Conservation (phyloP, 2,888 invertebrate species). For the Odontocolon sp. region DNA sequence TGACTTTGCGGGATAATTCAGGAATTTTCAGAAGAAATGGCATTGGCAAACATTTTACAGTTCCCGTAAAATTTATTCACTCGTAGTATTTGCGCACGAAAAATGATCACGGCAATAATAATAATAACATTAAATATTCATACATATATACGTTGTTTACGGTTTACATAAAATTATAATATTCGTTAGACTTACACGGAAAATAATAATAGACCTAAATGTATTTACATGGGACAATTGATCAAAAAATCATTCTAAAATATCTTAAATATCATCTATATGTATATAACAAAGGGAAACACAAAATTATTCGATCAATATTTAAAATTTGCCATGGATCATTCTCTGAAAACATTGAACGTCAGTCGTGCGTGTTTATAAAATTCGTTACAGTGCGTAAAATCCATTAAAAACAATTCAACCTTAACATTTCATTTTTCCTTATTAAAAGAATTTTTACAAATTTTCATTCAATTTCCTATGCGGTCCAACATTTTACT, state of each 20-base stretch:
- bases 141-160: slow-evolving; percentile 26
- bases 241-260: slow-evolving; percentile 26
- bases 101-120: slow-evolving; percentile 40
- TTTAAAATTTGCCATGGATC: background rate
- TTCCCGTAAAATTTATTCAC: slow-evolving; percentile 51
- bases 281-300: background rate
- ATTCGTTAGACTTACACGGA: slow-evolving; percentile 18
- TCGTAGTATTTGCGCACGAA: slow-evolving; percentile 35
- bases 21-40: too few relatives aligned
- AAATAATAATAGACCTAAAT: slow-evolving; percentile 29
- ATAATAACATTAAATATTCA: slow-evolving; percentile 27
- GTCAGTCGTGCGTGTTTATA: slow-evolving; percentile 52
- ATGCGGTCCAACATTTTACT: slow-evolving; percentile 12
- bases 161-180: slow-evolving; percentile 27
- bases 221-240: slow-evolving; percentile 49
- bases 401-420: slow-evolving; percentile 5
- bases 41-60: slow-evolving; percentile 31
- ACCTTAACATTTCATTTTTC: background rate
- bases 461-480: background rate
- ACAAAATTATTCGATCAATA: background rate
- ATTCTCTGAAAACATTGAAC: slow-evolving; percentile 31
- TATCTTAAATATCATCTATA: slow-evolving; percentile 17
- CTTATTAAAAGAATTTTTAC: background rate
- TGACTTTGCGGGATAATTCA: too few relatives aligned
- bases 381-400: slow-evolving; percentile 23